These are phyloP conservation scores for Microplitis demolitor DNA, from an alignment of 1,140 invertebrate species.

Conservation along the genomic window DNA sequence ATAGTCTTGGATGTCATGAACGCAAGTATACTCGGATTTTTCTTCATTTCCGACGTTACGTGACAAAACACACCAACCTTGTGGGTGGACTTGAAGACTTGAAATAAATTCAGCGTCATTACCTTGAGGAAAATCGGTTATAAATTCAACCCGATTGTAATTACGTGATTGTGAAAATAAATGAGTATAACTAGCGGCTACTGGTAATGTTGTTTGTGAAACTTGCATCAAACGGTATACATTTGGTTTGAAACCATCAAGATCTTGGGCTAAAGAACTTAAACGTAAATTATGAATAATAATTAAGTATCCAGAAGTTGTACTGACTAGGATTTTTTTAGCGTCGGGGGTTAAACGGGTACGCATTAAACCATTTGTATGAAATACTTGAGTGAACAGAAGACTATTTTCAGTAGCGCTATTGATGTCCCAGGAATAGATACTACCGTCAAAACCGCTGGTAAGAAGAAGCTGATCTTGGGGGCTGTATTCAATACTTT, in stretches of 20 bases:
- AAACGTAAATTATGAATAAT: slow-evolving; percentile 89
- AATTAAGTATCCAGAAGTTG: slow-evolving; percentile 86
- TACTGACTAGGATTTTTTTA: slow-evolving; percentile 87
- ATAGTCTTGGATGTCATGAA: slow-evolving; percentile 88
- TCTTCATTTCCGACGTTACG: slow-evolving; percentile 86
- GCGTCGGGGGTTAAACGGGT: slow-evolving; percentile 84
- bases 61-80: slow-evolving; percentile 87
- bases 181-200: slow-evolving; percentile 77
- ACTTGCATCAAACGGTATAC: slow-evolving; percentile 89
- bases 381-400: slow-evolving; percentile 81
- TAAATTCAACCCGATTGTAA: slow-evolving; percentile 85
- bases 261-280: slow-evolving; percentile 76
- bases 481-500: slow-evolving; percentile 93
- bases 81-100: slow-evolving; percentile 88
- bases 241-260: slow-evolving; percentile 88
- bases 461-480: slow-evolving; percentile 84
- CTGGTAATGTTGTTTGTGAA: slow-evolving; percentile 78
- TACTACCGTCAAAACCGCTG: slow-evolving; percentile 90
- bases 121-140: slow-evolving; percentile 84
- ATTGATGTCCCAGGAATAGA: slow-evolving; percentile 95
- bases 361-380: slow-evolving; percentile 84
- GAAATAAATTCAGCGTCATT: slow-evolving; percentile 90
- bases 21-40: slow-evolving; percentile 89
- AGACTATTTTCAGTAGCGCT: slow-evolving; percentile 77
- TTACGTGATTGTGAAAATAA: slow-evolving; percentile 76